Percentiles rank a stretch among this genome's conserved stretches.
phyloP scores from a whole-genome alignment of 2,797 vertebrate species.

The Halcyon leucocephala region DNA sequence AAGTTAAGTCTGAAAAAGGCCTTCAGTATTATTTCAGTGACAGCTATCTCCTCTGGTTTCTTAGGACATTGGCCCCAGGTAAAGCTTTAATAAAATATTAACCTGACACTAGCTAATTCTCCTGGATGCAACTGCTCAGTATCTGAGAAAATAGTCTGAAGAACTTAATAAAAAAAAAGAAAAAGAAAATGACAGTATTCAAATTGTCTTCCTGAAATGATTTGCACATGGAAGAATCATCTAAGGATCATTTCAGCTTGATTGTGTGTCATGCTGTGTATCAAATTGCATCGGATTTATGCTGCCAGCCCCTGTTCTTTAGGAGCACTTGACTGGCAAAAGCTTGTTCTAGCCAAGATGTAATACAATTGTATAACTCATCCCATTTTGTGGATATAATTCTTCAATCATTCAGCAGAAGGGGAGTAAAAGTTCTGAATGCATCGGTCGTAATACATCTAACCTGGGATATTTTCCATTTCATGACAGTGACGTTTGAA shows the following conservation, averaged over 20 bases:
- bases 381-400: conserved; percentile 9
- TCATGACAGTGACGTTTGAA: not conserved
- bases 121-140: not conserved
- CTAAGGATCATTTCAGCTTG: conserved; percentile 6
- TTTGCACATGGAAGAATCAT: not conserved
- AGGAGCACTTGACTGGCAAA: conserved; percentile 29
- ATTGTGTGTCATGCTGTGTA: not conserved
- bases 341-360: conserved; percentile 21
- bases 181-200: not conserved
- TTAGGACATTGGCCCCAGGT: not conserved
- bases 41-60: not conserved
- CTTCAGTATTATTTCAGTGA: not conserved
- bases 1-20: not conserved
- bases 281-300: conserved; percentile 3
- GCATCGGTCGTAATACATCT: not conserved
- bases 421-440: not conserved
- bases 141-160: not conserved
- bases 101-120: not conserved
- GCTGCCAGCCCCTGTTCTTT: not conserved
- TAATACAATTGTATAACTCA: not conserved
- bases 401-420: conserved; percentile 34
- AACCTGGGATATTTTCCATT: not conserved
- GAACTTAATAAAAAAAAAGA: not conserved
- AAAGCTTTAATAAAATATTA: conserved; percentile 21
- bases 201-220: not conserved